Conservation (phyloP, 2,888 invertebrate genomes). For the Gnatocerus cornutus region DNA sequence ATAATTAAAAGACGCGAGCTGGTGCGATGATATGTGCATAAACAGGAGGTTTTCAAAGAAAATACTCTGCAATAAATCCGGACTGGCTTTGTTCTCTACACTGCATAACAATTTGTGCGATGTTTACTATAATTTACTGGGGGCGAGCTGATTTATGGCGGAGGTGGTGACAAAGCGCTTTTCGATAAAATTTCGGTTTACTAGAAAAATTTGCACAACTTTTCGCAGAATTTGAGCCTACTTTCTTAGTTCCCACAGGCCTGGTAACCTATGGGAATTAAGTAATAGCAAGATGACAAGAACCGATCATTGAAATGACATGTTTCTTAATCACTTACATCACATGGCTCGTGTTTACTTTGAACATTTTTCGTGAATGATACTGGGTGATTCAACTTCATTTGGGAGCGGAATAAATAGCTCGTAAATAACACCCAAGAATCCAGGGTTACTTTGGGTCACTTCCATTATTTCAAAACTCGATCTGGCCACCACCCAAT, state of each 20-base stretch:
- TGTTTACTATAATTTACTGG: constrained; percentile 6
- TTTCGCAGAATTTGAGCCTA: background rate
- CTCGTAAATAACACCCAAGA: constrained; percentile 20
- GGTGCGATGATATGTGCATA: constrained; percentile 14
- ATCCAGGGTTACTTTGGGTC: constrained; percentile 25
- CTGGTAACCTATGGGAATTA: constrained; percentile 26
- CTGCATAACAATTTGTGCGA: constrained; percentile 18
- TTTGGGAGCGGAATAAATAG: constrained; percentile 9
- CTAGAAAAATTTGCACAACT: constrained; percentile 4
- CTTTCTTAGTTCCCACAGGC: constrained; percentile 1
- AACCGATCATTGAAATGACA: constrained; percentile 26
- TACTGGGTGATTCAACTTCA: constrained; percentile 16
- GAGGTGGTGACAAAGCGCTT: background rate
- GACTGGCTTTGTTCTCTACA: constrained; percentile 12
- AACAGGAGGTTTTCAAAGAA: constrained; percentile 12
- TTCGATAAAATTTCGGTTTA: constrained; percentile 5
- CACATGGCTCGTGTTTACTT: constrained; percentile 11
- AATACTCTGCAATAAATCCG: constrained; percentile 3
- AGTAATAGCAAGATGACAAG: constrained; percentile 9
- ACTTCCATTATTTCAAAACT: constrained; percentile 17
- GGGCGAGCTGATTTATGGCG: background rate
- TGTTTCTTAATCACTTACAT: constrained; percentile 26
- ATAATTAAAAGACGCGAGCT: constrained; percentile 29
- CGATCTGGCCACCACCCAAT: constrained; percentile 22
- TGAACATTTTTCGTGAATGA: constrained; percentile 9